Evolutionary conservation across 2,113 vertebrate genomes (phyloP).

Genomic region (Hemiprocne comata): DNA sequence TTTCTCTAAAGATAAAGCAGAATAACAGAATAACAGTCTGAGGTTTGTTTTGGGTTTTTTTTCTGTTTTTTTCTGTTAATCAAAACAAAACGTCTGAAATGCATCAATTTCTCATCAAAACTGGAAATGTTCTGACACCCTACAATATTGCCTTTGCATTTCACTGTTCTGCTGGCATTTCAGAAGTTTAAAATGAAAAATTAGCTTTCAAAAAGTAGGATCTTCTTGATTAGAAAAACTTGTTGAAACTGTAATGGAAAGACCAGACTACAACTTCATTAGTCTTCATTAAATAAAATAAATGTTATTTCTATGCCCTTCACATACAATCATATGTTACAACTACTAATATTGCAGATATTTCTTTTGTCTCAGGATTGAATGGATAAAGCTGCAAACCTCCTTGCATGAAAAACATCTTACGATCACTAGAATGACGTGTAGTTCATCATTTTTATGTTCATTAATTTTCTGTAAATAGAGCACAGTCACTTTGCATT

Average conservation of each 20-base stretch:
- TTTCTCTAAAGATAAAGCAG: background rate
- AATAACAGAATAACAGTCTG: background rate
- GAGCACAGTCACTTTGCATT: slow-evolving; percentile 14
- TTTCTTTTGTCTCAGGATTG: slow-evolving; percentile 57
- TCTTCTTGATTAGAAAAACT: slow-evolving; percentile 44
- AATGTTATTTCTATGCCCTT: slow-evolving; percentile 64
- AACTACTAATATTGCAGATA: slow-evolving; percentile 48
- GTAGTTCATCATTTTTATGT: slow-evolving; percentile 55
- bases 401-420: slow-evolving; percentile 57
- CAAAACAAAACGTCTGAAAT: background rate
- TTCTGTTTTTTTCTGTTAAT: background rate
- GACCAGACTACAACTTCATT: slow-evolving; percentile 64
- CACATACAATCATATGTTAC: slow-evolving; percentile 46
- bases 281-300: slow-evolving; percentile 73
- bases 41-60: background rate
- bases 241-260: slow-evolving; percentile 44
- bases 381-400: slow-evolving; percentile 40
- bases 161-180: slow-evolving; percentile 23
- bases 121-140: background rate
- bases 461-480: slow-evolving; percentile 56
- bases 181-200: slow-evolving; percentile 36
- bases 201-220: slow-evolving; percentile 10
- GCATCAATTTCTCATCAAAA: background rate
- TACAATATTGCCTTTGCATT: background rate
- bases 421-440: background rate